Conservation (phyloP, 2,797 vertebrate species). For the Rhinella marina region DNA sequence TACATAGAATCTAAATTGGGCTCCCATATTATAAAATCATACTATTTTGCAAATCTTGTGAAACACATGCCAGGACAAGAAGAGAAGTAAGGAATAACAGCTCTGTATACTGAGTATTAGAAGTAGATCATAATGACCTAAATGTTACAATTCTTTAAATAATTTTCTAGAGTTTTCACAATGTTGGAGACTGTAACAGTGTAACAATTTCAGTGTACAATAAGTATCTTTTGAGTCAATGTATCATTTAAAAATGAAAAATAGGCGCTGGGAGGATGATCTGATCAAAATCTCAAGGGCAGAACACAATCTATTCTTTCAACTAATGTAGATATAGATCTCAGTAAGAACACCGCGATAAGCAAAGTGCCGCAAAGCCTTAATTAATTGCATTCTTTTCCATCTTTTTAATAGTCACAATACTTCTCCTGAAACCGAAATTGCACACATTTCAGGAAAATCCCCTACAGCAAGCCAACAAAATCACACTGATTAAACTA, state of each 20-base stretch:
- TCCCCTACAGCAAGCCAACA: slow-evolving; percentile 54
- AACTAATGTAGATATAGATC: slow-evolving; percentile 68
- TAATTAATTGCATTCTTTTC: slow-evolving; percentile 63
- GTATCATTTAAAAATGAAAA: slow-evolving; percentile 64
- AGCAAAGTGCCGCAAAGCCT: slow-evolving; percentile 65
- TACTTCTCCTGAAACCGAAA: slow-evolving; percentile 51
- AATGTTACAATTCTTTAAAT: not conserved
- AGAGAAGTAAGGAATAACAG: too few relatives aligned
- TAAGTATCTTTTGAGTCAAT: slow-evolving; percentile 60
- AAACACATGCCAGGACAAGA: too few relatives aligned
- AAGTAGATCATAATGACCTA: not conserved
- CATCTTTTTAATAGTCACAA: slow-evolving; percentile 55
- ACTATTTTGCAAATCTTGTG: too few relatives aligned
- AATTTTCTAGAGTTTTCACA: not conserved
- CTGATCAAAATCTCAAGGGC: slow-evolving; percentile 64
- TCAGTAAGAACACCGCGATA: slow-evolving; percentile 66
- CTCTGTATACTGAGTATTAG: too few relatives aligned
- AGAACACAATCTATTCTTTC: slow-evolving; percentile 65
- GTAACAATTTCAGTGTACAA: slow-evolving; percentile 49
- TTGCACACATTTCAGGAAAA: slow-evolving; percentile 59
- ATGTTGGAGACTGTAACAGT: not conserved
- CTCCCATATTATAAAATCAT: too few relatives aligned
- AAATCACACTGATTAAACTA: slow-evolving; percentile 49
- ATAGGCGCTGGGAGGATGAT: slow-evolving; percentile 59
- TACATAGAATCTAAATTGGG: too few relatives aligned